Percentiles rank a stretch among this genome's conserved stretches.
Conservation (phyloP, 1,140 invertebrate genomes). For the Mya arenaria region DNA sequence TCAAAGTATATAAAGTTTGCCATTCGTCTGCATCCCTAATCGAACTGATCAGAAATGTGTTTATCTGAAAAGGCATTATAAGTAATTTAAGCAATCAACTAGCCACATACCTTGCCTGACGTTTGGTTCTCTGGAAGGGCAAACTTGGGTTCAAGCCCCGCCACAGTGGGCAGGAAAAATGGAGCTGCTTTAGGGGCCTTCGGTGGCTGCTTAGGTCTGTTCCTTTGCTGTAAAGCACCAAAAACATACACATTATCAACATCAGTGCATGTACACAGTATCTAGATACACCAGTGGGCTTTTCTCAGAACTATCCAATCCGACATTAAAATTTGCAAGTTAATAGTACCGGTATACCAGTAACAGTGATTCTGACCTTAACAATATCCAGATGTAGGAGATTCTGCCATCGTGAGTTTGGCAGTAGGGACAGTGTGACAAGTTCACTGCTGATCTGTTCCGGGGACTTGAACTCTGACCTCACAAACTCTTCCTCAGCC, state of each 20-base stretch:
- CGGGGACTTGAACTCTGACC: conserved; percentile 86
- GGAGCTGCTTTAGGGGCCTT: conserved; percentile 93
- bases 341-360: too few relatives aligned
- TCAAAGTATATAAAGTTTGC: too few relatives aligned
- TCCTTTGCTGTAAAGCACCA: conserved; percentile 83
- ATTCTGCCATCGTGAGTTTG: conserved; percentile 96
- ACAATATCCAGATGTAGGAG: conserved; percentile 94
- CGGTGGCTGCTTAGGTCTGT: conserved; percentile 93
- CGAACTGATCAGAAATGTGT: too few relatives aligned
- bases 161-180: conserved; percentile 96
- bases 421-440: conserved; percentile 92
- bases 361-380: too few relatives aligned
- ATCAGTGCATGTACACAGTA: background rate
- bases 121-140: conserved; percentile 86
- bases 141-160: conserved; percentile 92
- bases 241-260: background rate
- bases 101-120: too few relatives aligned
- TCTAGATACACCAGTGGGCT: too few relatives aligned
- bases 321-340: background rate
- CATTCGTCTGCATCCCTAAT: too few relatives aligned
- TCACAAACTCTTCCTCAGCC: conserved; percentile 81
- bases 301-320: background rate
- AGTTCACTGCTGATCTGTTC: conserved; percentile 91
- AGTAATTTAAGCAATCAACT: too few relatives aligned
- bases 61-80: too few relatives aligned